Percentiles rank a stretch among this genome's conserved stretches.
Evolutionary conservation across 2,888 invertebrate species (phyloP).

Genomic region (Agrochola lychnidis): DNA sequence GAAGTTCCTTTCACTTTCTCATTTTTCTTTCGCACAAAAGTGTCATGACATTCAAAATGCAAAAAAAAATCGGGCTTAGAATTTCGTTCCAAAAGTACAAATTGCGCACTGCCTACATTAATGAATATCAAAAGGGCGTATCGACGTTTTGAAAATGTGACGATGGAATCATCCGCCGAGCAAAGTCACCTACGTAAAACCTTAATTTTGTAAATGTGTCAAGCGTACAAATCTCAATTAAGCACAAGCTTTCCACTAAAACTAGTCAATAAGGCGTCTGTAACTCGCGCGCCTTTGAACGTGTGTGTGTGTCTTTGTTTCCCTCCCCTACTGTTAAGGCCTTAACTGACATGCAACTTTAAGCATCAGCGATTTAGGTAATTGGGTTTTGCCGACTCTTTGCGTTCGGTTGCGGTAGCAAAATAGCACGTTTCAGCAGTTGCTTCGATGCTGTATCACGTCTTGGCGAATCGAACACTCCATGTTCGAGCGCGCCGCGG

Average conservation of each 20-base stretch:
- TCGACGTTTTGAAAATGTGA: background rate
- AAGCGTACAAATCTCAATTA: constrained; percentile 51
- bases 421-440: background rate
- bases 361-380: background rate
- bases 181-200: constrained; percentile 21
- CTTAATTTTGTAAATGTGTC: constrained; percentile 45
- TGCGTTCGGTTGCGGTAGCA: background rate
- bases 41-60: background rate
- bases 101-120: background rate
- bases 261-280: constrained; percentile 53
- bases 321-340: constrained; percentile 33
- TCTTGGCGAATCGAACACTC: background rate
- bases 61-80: background rate
- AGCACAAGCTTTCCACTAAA: constrained; percentile 41
- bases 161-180: background rate
- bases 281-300: constrained; percentile 54
- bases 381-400: background rate
- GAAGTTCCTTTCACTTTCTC: background rate
- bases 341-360: constrained; percentile 10
- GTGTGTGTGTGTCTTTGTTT: constrained; percentile 52
- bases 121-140: background rate
- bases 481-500: too few relatives aligned
- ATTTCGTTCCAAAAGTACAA: background rate
- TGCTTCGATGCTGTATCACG: background rate
- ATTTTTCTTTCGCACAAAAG: background rate